Conservation (phyloP, 2,113 vertebrate genomes). For the Antigone vipio region DNA sequence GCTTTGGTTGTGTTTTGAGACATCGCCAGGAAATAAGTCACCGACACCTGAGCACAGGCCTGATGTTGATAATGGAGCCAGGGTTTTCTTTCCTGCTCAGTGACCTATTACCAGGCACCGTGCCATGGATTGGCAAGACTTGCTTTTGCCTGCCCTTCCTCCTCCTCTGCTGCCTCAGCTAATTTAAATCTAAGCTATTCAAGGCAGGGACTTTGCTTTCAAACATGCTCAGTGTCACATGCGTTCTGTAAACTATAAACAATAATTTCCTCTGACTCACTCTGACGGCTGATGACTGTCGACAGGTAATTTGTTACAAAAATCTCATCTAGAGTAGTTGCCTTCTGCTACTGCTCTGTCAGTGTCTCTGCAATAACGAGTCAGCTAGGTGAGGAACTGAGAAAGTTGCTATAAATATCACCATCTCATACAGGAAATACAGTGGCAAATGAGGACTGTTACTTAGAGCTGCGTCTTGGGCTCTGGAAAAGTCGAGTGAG, state of each 20-base stretch:
- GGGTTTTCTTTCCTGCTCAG: constrained; percentile 13
- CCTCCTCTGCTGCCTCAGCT: constrained; percentile 52
- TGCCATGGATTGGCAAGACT: not conserved
- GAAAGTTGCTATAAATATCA: not conserved
- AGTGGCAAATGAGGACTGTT: not conserved
- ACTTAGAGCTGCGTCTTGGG: not conserved
- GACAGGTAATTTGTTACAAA: not conserved
- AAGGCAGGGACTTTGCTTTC: constrained; percentile 44
- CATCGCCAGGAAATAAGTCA: not conserved
- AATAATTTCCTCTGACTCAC: constrained; percentile 64
- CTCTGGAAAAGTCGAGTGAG: not conserved
- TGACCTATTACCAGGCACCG: not conserved
- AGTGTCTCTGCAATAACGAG: not conserved
- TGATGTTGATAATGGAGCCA: not conserved
- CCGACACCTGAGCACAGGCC: not conserved
- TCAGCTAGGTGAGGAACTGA: not conserved
- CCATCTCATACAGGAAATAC: not conserved
- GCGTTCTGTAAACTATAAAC: constrained; percentile 36
- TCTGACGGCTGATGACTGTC: not conserved
- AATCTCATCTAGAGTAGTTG: not conserved
- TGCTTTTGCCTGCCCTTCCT: constrained; percentile 21
- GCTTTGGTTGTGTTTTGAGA: not conserved
- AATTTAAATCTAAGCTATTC: constrained; percentile 43
- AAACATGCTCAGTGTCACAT: constrained; percentile 27
- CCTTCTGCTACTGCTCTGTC: not conserved